Percentiles rank a stretch among this genome's conserved stretches.
phyloP scores from a whole-genome alignment of 2,113 vertebrate genomes.

The Megaceryle torquata region DNA sequence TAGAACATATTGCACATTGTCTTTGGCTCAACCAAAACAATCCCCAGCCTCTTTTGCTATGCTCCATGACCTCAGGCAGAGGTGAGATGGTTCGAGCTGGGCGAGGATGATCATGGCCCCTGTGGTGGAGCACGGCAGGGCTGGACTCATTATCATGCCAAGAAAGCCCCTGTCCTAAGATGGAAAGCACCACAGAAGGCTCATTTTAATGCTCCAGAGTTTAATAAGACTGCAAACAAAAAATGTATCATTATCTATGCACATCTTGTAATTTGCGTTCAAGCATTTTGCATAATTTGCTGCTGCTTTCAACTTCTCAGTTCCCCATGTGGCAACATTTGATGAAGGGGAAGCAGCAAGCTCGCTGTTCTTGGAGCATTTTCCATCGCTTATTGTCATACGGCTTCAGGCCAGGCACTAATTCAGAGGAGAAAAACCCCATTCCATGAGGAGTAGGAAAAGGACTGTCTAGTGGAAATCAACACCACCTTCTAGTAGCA shows the following conservation, averaged over 20 bases:
- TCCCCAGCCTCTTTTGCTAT: not conserved
- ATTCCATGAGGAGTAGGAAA: not conserved
- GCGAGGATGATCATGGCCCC: accelerated
- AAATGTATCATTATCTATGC: constrained; percentile 49
- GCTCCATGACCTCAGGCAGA: not conserved
- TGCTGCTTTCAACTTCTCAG: constrained; percentile 35
- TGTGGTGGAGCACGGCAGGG: not conserved
- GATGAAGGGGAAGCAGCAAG: constrained; percentile 54
- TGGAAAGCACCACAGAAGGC: constrained; percentile 14
- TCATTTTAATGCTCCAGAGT: not conserved
- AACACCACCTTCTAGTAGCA: not conserved
- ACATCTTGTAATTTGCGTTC: constrained; percentile 45
- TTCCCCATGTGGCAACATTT: constrained; percentile 13
- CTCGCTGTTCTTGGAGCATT: constrained; percentile 5
- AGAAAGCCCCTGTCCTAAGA: not conserved
- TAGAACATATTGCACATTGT: not conserved
- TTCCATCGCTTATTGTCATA: constrained; percentile 9
- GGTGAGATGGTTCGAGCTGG: not conserved
- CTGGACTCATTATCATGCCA: not conserved
- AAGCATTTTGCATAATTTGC: constrained; percentile 43
- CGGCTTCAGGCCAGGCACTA: constrained; percentile 27
- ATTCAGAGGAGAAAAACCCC: not conserved
- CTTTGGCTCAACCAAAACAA: not conserved
- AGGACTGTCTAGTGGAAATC: not conserved
- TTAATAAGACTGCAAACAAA: constrained; percentile 20